Evolutionary conservation across 2,113 vertebrate species (phyloP), one percentile per base, ranked within the genome.

Genomic region (Aspidoscelis tigris): DNA sequence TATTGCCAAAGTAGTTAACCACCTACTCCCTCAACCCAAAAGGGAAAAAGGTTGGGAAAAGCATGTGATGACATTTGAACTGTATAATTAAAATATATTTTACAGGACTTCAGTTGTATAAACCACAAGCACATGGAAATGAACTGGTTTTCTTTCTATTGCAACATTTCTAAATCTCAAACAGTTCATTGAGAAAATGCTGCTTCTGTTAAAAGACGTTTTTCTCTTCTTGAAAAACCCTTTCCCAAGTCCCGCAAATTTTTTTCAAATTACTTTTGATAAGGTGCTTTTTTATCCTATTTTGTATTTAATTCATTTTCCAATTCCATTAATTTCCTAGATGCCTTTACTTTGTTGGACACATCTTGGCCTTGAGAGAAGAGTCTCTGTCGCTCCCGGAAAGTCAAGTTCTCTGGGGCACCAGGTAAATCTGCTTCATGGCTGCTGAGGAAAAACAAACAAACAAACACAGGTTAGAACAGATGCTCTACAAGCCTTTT

Each of bases 351-450:
- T 96, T 99, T 99, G 93, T 97, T 96, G 86, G 99, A 99, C 86
- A 99, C 98, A 89, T 99, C 98, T 84, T 98, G 98, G 87, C 98
- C 99, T 93, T 99, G 98, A 80, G 98, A 99, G 94, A 99, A 99
- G 83, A 99, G 98, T 82, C 99, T 98, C 71, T 99, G 99, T 86
- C 98, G 98, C 90, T 99, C 99, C 92, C 95, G 98, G 93, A 99
- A 99, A 0, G 98, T 98, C 94, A 99, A 74, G 86, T 95, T 99
- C 93, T 99, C 98, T 9, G 98, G 99, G 82, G 97, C 96, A 92
- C 96, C 97, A 47, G 96, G 94, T 90, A 95, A 89, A 89, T 98
- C 98, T 89, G 96, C 93, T 78, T 98, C 98, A 83, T 97, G 97
- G 94, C 97, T 97, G 94, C 55, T 89, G 81, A 65, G 77, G 33